A percentile compares a stretch with the other conserved stretches of the same genome.
phyloP scores from a whole-genome alignment of 2,113 vertebrate species.

The Eubucco bourcierii region DNA sequence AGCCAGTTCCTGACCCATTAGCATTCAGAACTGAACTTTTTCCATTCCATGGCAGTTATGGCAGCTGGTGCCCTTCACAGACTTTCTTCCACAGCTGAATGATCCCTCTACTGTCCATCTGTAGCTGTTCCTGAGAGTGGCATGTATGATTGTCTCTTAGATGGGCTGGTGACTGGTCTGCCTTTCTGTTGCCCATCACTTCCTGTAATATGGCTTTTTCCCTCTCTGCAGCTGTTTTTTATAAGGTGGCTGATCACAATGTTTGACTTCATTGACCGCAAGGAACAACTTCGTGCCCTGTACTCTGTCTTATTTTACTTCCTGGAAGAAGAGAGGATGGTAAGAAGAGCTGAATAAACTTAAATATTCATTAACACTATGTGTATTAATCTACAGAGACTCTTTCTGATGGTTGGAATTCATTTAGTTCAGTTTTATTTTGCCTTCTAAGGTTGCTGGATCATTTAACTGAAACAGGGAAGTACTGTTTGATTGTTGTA shows the following conservation, averaged over 20 bases:
- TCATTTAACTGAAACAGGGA: background rate
- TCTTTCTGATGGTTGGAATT: background rate
- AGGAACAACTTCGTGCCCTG: constrained; percentile 85
- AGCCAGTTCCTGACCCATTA: no score
- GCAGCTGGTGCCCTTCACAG: background rate
- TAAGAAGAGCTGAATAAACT: constrained; percentile 67
- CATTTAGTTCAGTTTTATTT: background rate
- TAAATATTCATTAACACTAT: background rate
- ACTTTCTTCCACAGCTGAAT: background rate
- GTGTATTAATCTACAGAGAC: background rate
- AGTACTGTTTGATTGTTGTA: background rate
- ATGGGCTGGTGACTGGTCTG: background rate
- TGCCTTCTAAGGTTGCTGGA: background rate
- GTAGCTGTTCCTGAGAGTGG: background rate
- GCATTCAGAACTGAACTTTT: background rate
- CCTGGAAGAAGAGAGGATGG: constrained; percentile 86
- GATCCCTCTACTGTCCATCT: background rate
- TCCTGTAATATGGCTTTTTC: background rate
- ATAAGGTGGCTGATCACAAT: constrained; percentile 90
- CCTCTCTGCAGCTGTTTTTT: constrained; percentile 82
- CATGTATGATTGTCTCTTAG: background rate
- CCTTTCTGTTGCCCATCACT: background rate
- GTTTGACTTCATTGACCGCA: constrained; percentile 91
- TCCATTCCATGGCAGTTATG: background rate
- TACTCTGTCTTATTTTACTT: constrained; percentile 93